Percentiles rank a stretch among this genome's conserved stretches.
Conservation (phyloP, 2,888 invertebrate genomes). For the Chalcosyrphus nemorum region DNA sequence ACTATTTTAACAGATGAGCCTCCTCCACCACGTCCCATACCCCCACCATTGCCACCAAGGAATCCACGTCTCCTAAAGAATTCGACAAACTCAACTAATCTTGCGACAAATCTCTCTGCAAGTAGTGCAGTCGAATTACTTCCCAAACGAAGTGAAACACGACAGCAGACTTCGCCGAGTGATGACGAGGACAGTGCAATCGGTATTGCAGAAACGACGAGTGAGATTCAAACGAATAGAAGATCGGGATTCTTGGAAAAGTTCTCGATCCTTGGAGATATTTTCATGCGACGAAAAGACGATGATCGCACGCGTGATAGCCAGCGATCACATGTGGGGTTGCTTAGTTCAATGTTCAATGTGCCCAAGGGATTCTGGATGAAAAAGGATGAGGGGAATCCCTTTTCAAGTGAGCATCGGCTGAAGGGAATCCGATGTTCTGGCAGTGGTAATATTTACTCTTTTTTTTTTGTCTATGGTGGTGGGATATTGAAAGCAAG, state of each 20-base stretch:
- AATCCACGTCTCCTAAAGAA: slow-evolving; percentile 45
- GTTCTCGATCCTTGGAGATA: slow-evolving; percentile 72
- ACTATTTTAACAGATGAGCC: slow-evolving; percentile 68
- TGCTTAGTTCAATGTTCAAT: slow-evolving; percentile 75
- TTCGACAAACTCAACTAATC: slow-evolving; percentile 68
- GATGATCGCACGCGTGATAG: slow-evolving; percentile 78
- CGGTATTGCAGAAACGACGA: slow-evolving; percentile 13
- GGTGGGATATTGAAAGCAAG: background rate
- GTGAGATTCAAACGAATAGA: slow-evolving; percentile 4
- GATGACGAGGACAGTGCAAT: slow-evolving; percentile 63
- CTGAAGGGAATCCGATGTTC: slow-evolving; percentile 81
- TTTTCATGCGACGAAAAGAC: slow-evolving; percentile 76
- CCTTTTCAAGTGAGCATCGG: slow-evolving; percentile 78
- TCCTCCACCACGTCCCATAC: slow-evolving; percentile 23
- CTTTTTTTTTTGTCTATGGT: background rate
- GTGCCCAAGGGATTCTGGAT: slow-evolving; percentile 77
- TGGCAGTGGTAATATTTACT: slow-evolving; percentile 80
- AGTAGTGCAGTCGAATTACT: slow-evolving; percentile 75
- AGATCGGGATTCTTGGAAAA: slow-evolving; percentile 61
- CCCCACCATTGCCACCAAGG: slow-evolving; percentile 66
- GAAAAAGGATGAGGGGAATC: slow-evolving; percentile 74
- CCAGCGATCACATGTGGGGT: slow-evolving; percentile 80
- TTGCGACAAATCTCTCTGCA: slow-evolving; percentile 68
- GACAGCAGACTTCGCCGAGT: slow-evolving; percentile 20
- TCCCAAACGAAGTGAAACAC: slow-evolving; percentile 19